phyloP scores from a whole-genome alignment of 1,140 invertebrate genomes.

The Drosophila sp. region DNA sequence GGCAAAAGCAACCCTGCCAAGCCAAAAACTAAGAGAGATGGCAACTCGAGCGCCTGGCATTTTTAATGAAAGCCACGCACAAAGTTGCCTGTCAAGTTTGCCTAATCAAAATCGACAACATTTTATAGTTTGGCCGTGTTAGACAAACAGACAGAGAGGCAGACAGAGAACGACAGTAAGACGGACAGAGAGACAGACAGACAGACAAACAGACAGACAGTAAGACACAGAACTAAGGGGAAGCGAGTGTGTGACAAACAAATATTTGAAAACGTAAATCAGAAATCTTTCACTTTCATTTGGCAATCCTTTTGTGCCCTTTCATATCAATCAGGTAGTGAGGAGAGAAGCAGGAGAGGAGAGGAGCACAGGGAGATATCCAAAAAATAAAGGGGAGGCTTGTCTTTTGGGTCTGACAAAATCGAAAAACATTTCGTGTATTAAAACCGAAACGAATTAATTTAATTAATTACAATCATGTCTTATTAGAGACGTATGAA shows the following conservation, averaged over 20 bases:
- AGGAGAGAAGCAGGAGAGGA: background rate
- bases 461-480: slow-evolving; percentile 85
- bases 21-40: background rate
- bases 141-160: slow-evolving; percentile 18
- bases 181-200: slow-evolving; percentile 10
- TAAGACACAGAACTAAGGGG: background rate
- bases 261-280: slow-evolving; percentile 83
- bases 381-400: background rate
- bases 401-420: slow-evolving; percentile 49
- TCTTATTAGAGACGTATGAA: slow-evolving; percentile 84
- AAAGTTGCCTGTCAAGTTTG: slow-evolving; percentile 78
- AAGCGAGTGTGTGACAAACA: slow-evolving; percentile 72
- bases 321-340: slow-evolving; percentile 3
- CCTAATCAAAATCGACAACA: slow-evolving; percentile 82
- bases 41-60: slow-evolving; percentile 57
- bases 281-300: slow-evolving; percentile 82
- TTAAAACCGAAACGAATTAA: slow-evolving; percentile 85
- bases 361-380: background rate
- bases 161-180: background rate
- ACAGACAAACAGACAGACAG: background rate
- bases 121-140: slow-evolving; percentile 71
- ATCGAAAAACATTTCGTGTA: slow-evolving; percentile 84
- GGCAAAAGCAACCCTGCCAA: slow-evolving; percentile 55
- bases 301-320: slow-evolving; percentile 78
- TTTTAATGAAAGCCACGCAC: slow-evolving; percentile 80